phyloP scores from a whole-genome alignment of 2,888 invertebrate species.

The Abrostola tripartita region DNA sequence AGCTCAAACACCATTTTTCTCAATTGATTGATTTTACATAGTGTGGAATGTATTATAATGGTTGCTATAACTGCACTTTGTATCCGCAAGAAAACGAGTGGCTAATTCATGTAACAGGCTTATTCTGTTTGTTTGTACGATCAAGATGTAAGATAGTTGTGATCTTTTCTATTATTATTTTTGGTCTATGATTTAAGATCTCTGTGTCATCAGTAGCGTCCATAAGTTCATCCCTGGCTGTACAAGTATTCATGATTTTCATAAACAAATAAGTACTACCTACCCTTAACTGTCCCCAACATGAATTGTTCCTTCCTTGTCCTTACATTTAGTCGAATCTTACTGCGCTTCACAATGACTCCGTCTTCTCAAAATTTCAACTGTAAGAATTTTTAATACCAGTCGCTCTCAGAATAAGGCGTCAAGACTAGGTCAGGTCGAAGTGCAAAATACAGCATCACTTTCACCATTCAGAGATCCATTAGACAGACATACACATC shows the following conservation, averaged over 20 bases:
- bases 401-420: conserved; percentile 43
- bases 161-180: too few relatives aligned
- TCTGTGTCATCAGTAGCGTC: too few relatives aligned
- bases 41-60: conserved; percentile 51
- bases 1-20: conserved; percentile 27
- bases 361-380: too few relatives aligned
- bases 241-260: too few relatives aligned
- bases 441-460: conserved; percentile 76
- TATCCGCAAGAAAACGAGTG: conserved; percentile 40
- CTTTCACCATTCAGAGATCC: conserved; percentile 77
- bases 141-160: conserved; percentile 4
- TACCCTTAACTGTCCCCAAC: too few relatives aligned
- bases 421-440: conserved; percentile 68
- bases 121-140: conserved; percentile 32
- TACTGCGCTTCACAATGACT: too few relatives aligned
- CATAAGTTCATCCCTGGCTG: too few relatives aligned
- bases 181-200: too few relatives aligned
- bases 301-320: too few relatives aligned
- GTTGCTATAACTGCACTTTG: conserved; percentile 52
- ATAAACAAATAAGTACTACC: too few relatives aligned
- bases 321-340: too few relatives aligned
- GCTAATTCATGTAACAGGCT: conserved; percentile 29
- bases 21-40: conserved; percentile 51
- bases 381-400: too few relatives aligned
- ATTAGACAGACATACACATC: conserved; percentile 78